Percentiles rank a stretch among this genome's conserved stretches.
Conservation (phyloP, 2,888 invertebrate genomes). For the Nemoura dubitans region DNA sequence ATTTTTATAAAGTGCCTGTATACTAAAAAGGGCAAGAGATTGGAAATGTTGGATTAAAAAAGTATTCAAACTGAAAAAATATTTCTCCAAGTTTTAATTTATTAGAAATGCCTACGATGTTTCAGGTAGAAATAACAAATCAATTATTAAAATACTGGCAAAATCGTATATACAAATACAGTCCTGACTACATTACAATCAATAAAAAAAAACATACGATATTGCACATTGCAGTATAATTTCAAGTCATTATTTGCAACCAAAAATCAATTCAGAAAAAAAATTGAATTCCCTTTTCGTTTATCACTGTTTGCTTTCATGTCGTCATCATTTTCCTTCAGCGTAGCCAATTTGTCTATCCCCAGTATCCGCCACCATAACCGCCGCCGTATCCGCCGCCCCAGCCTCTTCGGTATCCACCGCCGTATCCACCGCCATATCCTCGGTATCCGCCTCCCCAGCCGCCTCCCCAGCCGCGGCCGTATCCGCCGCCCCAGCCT, state of each 20-base stretch:
- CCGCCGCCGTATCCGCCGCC: slow-evolving; percentile 24
- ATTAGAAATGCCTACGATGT: background rate
- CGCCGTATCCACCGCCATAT: slow-evolving; percentile 32
- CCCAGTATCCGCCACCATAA: slow-evolving; percentile 25
- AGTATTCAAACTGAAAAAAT: background rate
- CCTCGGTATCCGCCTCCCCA: slow-evolving; percentile 28
- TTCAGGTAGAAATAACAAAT: slow-evolving; percentile 12
- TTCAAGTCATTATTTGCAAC: background rate
- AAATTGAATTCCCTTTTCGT: background rate
- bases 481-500: slow-evolving; percentile 26
- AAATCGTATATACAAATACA: background rate
- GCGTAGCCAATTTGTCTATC: background rate
- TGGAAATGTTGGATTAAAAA: background rate
- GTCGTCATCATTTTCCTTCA: slow-evolving; percentile 19
- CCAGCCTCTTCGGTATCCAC: slow-evolving; percentile 8
- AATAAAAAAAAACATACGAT: background rate
- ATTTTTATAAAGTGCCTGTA: too few species aligned
- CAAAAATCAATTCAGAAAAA: background rate
- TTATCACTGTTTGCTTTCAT: background rate
- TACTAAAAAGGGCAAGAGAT: too few species aligned
- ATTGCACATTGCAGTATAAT: background rate
- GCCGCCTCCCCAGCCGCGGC: slow-evolving; percentile 7
- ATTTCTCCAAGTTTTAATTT: background rate
- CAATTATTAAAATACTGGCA: background rate
- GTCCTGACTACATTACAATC: background rate